Base-by-base conservation (phyloP, 2,113 vertebrate species). In the Apeltes quadracus region DNA sequence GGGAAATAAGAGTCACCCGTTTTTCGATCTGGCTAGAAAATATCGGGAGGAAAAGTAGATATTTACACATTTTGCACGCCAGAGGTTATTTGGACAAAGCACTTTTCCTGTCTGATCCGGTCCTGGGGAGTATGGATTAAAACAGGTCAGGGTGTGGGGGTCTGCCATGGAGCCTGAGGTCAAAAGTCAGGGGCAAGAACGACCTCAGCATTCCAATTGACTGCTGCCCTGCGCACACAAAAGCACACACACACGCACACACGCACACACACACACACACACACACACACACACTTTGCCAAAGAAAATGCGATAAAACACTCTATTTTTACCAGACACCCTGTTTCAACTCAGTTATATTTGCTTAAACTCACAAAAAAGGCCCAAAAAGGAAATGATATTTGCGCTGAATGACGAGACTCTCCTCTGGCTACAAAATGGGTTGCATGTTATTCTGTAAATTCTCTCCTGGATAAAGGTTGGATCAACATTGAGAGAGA, bases 201-300 rank as follows among this genome's bases (percentile, higher is more conserved):
- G 91, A 90, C 87, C 89, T 81, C 74, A 81, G 85, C 91, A 94
- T 94, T 92, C 91, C 91, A 87, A 61, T 55, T 71, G 77, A 87
- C 87, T 72, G 66, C 81, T 84, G 75, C 82, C 81, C 82, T 78
- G 62, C 64, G 61, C 51, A 46, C 32, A 57, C 36, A 50, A 20
- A 27, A 74, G 53, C 61, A 73, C 66, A 67, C 69, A 65, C 41
- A 73, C 53, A 61, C 51, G 54, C 32, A 62, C 44, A 65, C 43
- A 46, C 41, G 18, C 15, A 16, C 41, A 16, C 4, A 44, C 41
- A 44, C 41, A 44, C 15, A 69, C 66, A 64, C 43, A 50, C 36
- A 56, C 34, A 46, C 53, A 75, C 63, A 63, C 53, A 61, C 34
- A 69, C 20, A 29, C 22, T 58, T 58, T 25, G 41, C 41, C 41